Conservation (phyloP, 1,140 invertebrate genomes). For the Aphelinus atriplicis region DNA sequence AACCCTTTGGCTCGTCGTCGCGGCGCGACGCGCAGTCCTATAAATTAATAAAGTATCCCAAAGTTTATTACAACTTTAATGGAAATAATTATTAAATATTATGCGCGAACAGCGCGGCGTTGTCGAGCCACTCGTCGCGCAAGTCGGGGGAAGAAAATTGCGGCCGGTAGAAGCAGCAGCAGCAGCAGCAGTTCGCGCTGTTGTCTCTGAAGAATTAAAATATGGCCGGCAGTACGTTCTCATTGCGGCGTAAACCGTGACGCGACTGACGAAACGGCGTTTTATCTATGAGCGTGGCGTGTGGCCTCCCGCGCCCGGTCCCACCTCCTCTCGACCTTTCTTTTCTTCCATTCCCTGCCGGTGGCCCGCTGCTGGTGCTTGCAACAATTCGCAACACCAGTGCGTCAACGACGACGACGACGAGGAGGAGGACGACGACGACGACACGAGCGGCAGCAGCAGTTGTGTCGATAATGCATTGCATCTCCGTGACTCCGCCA, state of each 20-base stretch:
- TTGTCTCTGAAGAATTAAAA: slow-evolving; percentile 68
- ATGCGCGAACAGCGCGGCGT: slow-evolving; percentile 55
- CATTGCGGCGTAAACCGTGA: slow-evolving; percentile 62
- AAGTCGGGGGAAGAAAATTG: slow-evolving; percentile 48
- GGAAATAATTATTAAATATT: slow-evolving; percentile 69
- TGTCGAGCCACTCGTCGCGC: slow-evolving; percentile 55
- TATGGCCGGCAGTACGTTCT: slow-evolving; percentile 65
- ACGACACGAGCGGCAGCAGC: not conserved
- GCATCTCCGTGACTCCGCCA: slow-evolving; percentile 32
- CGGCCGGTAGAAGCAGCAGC: slow-evolving; percentile 55
- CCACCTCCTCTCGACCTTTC: slow-evolving; percentile 31
- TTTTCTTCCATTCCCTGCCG: too few species aligned
- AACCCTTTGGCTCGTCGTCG: slow-evolving; percentile 59
- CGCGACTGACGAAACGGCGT: slow-evolving; percentile 60
- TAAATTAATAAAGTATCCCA: slow-evolving; percentile 68
- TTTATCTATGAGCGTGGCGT: too few species aligned
- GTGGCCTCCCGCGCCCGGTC: slow-evolving; percentile 16
- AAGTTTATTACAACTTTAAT: slow-evolving; percentile 68
- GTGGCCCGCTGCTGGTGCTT: too few species aligned
- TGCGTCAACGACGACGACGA: too few species aligned
- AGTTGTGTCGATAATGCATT: slow-evolving; percentile 37
- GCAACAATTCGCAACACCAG: too few species aligned
- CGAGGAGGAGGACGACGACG: too few species aligned
- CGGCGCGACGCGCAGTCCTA: slow-evolving; percentile 50
- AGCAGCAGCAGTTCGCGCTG: slow-evolving; percentile 33